phyloP scores from a whole-genome alignment of 2,797 vertebrate genomes.

The Enteromius thamalakanensis region DNA sequence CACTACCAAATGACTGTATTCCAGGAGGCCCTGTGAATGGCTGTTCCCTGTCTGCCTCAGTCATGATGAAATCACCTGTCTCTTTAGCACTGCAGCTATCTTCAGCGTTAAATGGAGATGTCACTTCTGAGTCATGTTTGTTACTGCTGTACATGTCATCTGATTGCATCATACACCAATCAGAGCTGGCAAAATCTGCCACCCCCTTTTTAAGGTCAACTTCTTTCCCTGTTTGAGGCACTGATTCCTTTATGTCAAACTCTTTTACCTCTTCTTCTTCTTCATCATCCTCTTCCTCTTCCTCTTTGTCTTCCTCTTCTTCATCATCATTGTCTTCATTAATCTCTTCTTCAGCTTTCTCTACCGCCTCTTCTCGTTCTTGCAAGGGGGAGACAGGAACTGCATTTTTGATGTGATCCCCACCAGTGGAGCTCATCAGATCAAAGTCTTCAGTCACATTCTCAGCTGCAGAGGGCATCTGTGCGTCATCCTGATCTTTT shows the following conservation, averaged over 20 bases:
- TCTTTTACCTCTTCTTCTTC: constrained; percentile 65
- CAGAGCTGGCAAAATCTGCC: constrained; percentile 35
- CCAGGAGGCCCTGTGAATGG: constrained; percentile 76
- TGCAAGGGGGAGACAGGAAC: constrained; percentile 65
- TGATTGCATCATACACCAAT: constrained; percentile 27
- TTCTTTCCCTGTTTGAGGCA: constrained; percentile 13
- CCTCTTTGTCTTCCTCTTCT: constrained; percentile 71
- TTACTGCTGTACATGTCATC: constrained; percentile 38
- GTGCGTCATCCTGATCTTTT: constrained; percentile 61
- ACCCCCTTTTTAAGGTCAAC: constrained; percentile 34
- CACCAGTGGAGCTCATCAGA: constrained; percentile 53
- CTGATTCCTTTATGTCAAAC: constrained; percentile 55
- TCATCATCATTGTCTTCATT: constrained; percentile 79
- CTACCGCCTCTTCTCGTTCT: constrained; percentile 76
- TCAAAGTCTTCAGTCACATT: constrained; percentile 58
- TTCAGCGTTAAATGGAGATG: constrained; percentile 14
- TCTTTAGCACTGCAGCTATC: constrained; percentile 16
- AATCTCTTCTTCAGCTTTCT: constrained; percentile 83
- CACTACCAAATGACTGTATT: constrained; percentile 76
- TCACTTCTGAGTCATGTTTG: constrained; percentile 35
- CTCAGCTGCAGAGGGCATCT: constrained; percentile 57
- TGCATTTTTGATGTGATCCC: constrained; percentile 58
- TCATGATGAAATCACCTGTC: constrained; percentile 39
- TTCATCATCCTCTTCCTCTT: constrained; percentile 68
- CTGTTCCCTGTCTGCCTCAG: constrained; percentile 49